These are phyloP conservation scores for Anomalospiza imberbis DNA, from an alignment of 2,797 vertebrate species.

Conservation along the genomic window DNA sequence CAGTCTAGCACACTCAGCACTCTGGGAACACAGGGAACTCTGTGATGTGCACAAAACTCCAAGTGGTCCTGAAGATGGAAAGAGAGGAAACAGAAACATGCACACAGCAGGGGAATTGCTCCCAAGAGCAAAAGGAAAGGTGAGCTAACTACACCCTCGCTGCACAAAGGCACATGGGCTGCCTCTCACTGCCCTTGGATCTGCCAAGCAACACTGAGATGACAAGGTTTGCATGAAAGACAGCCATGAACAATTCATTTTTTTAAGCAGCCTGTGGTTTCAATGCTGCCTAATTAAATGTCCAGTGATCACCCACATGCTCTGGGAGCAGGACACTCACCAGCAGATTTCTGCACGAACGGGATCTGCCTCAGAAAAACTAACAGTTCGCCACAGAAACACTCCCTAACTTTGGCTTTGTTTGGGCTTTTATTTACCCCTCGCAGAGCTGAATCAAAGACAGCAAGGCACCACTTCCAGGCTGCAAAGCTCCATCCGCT, in stretches of 20 bases:
- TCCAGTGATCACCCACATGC: neutral
- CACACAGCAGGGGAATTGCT: neutral
- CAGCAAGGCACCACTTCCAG: neutral
- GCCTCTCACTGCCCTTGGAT: neutral
- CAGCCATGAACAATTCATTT: neutral
- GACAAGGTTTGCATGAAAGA: neutral
- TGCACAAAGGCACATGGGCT: neutral
- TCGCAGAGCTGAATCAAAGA: neutral
- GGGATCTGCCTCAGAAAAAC: neutral
- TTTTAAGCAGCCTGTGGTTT: neutral
- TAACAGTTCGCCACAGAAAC: neutral
- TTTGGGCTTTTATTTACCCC: neutral
- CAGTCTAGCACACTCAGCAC: neutral
- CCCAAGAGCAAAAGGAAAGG: neutral
- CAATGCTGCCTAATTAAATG: neutral
- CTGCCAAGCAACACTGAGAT: neutral
- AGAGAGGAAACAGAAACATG: neutral
- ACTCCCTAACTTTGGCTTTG: neutral
- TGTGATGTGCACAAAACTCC: neutral
- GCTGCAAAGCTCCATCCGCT: fast-evolving
- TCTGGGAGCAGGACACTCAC: neutral
- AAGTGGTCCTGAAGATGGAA: neutral
- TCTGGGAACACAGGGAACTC: neutral
- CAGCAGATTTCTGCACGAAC: neutral
- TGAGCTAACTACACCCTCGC: neutral